These are phyloP conservation scores for Virgularia gustaviana DNA, from an alignment of 92 coral and sea anemone genomes.

Conservation along the genomic window DNA sequence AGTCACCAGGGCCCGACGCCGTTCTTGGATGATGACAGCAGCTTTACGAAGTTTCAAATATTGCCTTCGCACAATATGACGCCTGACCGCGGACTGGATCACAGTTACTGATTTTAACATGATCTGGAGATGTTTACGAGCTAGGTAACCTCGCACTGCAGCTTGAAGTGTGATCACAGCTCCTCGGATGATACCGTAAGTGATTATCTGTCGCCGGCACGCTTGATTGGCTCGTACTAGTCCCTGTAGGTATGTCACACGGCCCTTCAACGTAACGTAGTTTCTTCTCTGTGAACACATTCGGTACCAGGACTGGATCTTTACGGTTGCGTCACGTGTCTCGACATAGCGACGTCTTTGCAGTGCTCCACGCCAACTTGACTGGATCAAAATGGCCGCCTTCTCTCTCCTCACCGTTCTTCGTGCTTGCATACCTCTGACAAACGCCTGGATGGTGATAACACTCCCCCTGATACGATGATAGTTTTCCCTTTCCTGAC, in stretches of 20 bases:
- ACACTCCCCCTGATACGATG: slow-evolving; percentile 45
- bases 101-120: background rate
- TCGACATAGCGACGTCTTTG: slow-evolving; percentile 34
- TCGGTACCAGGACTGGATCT: slow-evolving; percentile 56
- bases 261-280: slow-evolving; percentile 37
- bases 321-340: slow-evolving; percentile 49
- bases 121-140: slow-evolving; percentile 33
- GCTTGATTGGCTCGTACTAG: slow-evolving; percentile 37
- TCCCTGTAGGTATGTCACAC: slow-evolving; percentile 41
- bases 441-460: slow-evolving; percentile 61
- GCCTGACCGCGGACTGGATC: slow-evolving; percentile 23
- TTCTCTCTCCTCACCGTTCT: slow-evolving; percentile 39
- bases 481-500: slow-evolving; percentile 36
- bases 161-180: slow-evolving; percentile 62
- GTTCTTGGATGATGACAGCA: slow-evolving; percentile 49
- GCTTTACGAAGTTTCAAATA: slow-evolving; percentile 28
- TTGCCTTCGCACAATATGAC: slow-evolving; percentile 23
- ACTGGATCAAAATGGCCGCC: slow-evolving; percentile 64
- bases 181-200: slow-evolving; percentile 39
- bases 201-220: slow-evolving; percentile 26
- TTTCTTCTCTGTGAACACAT: slow-evolving; percentile 43
- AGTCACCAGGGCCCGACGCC: slow-evolving; percentile 32
- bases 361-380: slow-evolving; percentile 43
- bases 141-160: slow-evolving; percentile 43
- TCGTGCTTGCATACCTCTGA: slow-evolving; percentile 65